These are phyloP conservation scores for Oreochromis niloticus DNA, from an alignment of 2,113 vertebrate genomes.

Conservation along the genomic window DNA sequence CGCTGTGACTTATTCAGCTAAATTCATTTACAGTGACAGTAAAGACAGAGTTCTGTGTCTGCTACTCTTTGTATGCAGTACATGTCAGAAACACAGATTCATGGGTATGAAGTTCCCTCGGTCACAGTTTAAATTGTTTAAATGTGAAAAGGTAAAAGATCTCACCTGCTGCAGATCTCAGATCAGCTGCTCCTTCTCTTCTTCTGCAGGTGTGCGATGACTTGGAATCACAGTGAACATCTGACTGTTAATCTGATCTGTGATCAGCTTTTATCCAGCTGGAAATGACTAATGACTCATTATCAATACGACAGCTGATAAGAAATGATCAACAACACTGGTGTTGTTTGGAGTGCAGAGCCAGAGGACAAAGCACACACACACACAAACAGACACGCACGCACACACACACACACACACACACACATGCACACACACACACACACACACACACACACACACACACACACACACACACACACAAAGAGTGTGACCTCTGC, in stretches of 20 bases:
- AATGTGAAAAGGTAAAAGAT: background rate
- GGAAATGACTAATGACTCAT: background rate
- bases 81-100: background rate
- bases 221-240: background rate
- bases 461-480: background rate
- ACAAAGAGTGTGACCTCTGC: background rate
- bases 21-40: background rate
- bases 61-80: background rate
- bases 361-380: too few species aligned
- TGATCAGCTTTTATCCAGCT: constrained; percentile 1
- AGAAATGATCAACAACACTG: background rate
- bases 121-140: background rate
- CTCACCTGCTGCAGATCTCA: background rate
- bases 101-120: background rate
- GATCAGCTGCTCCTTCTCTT: background rate
- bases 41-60: background rate
- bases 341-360: background rate
- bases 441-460: fast-evolving
- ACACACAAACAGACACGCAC: fast-evolving
- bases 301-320: background rate
- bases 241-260: background rate
- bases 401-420: fast-evolving
- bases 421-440: fast-evolving
- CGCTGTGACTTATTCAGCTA: background rate
- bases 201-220: background rate